Conservation (phyloP, 2,797 vertebrate genomes). For the Helicolenus hilgendorfi region DNA sequence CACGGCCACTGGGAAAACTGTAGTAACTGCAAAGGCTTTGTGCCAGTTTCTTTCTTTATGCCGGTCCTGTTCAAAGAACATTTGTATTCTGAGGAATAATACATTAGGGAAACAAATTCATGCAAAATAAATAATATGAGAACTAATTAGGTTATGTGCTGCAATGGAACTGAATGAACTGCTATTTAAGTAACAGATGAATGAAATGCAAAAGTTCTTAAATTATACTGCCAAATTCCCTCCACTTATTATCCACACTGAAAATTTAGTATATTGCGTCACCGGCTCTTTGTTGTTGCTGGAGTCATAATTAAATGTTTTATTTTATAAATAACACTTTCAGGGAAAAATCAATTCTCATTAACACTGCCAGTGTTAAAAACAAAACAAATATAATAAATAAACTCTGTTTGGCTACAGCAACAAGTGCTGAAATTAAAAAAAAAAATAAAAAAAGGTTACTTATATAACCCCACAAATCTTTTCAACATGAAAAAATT, state of each 20-base stretch:
- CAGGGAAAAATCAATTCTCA: background rate
- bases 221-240: background rate
- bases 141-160: background rate
- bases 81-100: background rate
- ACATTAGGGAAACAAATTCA: background rate
- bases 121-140: background rate
- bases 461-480: background rate
- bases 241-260: background rate
- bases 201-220: background rate
- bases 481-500: constrained; percentile 1
- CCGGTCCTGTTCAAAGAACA: background rate
- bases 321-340: background rate
- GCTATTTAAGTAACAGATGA: background rate
- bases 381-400: background rate
- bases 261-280: background rate
- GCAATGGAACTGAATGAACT: background rate
- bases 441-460: background rate
- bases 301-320: background rate
- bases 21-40: background rate
- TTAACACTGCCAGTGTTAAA: background rate
- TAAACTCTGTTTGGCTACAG: background rate
- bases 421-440: background rate
- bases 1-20: background rate
- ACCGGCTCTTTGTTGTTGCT: background rate
- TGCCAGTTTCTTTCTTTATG: background rate